phyloP scores from a whole-genome alignment of 2,113 vertebrate species.

The Saccopteryx leptura region DNA sequence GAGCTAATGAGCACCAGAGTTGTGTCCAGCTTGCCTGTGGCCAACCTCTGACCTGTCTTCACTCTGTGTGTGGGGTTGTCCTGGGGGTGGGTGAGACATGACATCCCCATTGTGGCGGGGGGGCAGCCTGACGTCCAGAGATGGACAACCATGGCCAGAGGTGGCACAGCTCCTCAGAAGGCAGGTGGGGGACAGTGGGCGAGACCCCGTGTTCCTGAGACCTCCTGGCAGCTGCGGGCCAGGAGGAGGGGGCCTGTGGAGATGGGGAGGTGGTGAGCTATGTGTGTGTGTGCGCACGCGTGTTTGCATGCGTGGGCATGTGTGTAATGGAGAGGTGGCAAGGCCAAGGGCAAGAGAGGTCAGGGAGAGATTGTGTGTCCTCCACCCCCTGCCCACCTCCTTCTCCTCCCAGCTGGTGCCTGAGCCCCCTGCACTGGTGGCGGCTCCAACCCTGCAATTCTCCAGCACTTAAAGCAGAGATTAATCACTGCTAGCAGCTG shows the following conservation, averaged over 20 bases:
- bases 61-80: background rate
- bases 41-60: background rate
- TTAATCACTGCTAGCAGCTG: constrained; percentile 77
- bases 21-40: background rate
- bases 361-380: background rate
- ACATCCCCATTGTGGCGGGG: background rate
- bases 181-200: background rate
- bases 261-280: background rate
- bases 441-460: constrained; percentile 78
- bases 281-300: background rate
- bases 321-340: background rate
- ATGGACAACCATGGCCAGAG: background rate
- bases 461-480: constrained; percentile 80
- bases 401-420: constrained; percentile 74
- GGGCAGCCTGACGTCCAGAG: background rate
- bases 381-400: background rate
- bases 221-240: background rate
- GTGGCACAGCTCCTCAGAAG: background rate
- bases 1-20: background rate
- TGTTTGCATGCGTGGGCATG: no score
- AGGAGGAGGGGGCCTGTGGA: background rate
- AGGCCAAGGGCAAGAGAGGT: background rate
- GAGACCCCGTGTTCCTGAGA: background rate
- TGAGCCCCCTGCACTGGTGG: constrained; percentile 52
- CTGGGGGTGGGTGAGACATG: accelerated